Evolutionary conservation across 2,113 vertebrate genomes (phyloP).

Genomic region (Malurus melanocephalus): DNA sequence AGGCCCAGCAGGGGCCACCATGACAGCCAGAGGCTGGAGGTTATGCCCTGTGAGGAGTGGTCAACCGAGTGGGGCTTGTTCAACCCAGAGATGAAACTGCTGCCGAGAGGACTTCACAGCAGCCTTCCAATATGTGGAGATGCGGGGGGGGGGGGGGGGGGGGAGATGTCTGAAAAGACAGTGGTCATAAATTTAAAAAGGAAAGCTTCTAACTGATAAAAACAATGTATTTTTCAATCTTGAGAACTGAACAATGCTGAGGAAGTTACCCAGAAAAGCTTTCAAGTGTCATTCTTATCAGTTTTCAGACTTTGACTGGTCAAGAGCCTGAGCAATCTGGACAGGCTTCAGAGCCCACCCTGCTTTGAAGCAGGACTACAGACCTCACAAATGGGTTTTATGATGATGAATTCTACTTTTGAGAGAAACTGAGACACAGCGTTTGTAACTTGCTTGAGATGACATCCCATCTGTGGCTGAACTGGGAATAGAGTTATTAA

Average conservation of each 20-base stretch:
- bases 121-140: neutral
- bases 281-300: neutral
- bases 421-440: neutral
- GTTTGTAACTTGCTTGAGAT: slow-evolving; percentile 16
- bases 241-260: neutral
- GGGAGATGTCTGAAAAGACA: neutral
- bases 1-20: neutral
- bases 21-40: neutral
- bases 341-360: neutral
- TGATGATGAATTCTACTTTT: neutral
- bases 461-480: slow-evolving; percentile 48
- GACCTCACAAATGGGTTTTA: neutral
- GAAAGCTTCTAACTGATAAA: neutral
- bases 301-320: neutral
- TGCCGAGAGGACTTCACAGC: neutral
- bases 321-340: neutral
- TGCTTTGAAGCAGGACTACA: neutral
- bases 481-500: slow-evolving; percentile 62
- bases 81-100: neutral
- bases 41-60: neutral
- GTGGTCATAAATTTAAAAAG: neutral
- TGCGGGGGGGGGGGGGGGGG: no score
- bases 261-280: neutral
- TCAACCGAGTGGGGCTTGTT: neutral
- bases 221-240: neutral